A percentile compares a stretch with the other conserved stretches of the same genome.
These are phyloP conservation scores for Brachyhypopomus gauderio DNA, from an alignment of 2,113 vertebrate species.

Conservation along the genomic window DNA sequence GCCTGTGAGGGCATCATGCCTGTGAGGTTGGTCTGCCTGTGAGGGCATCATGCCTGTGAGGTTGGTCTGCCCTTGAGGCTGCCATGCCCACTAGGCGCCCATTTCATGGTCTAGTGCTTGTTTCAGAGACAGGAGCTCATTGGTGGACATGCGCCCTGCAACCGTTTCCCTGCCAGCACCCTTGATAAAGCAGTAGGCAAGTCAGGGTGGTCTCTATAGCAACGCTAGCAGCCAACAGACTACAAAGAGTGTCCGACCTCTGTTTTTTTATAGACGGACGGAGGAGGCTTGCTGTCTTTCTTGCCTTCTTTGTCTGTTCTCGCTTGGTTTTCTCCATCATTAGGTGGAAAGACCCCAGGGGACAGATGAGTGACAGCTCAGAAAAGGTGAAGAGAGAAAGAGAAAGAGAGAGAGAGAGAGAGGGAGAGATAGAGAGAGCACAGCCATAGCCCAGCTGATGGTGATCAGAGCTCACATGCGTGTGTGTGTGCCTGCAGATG, in stretches of 20 bases:
- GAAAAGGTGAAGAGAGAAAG: constrained; percentile 8
- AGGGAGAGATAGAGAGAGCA: background rate
- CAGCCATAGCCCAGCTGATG: background rate
- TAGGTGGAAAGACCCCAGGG: constrained; percentile 30
- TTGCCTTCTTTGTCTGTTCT: background rate
- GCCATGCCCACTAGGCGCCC: too few species aligned
- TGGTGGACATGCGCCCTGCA: background rate
- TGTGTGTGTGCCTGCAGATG: background rate
- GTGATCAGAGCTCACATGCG: background rate
- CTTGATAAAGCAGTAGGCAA: constrained; percentile 21
- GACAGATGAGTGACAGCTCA: constrained; percentile 17
- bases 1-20: too few species aligned
- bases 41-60: too few species aligned
- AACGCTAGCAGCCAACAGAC: constrained; percentile 38
- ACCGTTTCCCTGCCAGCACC: constrained; percentile 20
- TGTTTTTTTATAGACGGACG: background rate
- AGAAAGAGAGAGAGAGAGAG: background rate
- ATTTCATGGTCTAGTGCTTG: background rate
- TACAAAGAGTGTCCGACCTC: constrained; percentile 19
- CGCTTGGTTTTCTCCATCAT: constrained; percentile 41
- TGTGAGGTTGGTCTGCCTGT: too few species aligned
- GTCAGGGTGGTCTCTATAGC: constrained; percentile 40
- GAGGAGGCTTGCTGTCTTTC: background rate
- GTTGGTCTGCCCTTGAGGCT: too few species aligned
- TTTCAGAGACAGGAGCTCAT: background rate